Evolutionary conservation across 2,888 invertebrate genomes (phyloP).

Genomic region (Horisme vitalbata): DNA sequence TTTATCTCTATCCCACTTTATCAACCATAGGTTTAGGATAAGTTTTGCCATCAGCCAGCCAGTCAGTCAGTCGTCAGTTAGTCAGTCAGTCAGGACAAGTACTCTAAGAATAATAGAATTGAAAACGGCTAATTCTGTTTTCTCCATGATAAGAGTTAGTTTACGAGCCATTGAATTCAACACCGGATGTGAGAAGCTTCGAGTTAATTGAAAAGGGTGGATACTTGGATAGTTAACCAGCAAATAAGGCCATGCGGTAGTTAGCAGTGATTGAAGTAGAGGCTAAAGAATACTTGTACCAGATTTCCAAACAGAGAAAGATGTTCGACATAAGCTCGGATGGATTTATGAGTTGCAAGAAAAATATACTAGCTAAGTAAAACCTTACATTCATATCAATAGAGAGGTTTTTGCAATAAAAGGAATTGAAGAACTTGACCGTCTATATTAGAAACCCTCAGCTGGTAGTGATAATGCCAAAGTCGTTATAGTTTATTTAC

Average conservation of each 20-base stretch:
- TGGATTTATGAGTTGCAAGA: constrained; percentile 15
- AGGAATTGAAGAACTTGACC: constrained; percentile 5
- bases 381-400: background rate
- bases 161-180: constrained; percentile 20
- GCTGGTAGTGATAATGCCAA: constrained; percentile 9
- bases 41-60: too few species aligned
- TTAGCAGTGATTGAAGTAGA: constrained; percentile 38
- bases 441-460: constrained; percentile 9
- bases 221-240: constrained; percentile 23
- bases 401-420: constrained; percentile 9
- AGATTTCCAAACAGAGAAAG: constrained; percentile 14
- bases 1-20: too few species aligned
- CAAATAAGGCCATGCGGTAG: constrained; percentile 32
- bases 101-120: constrained; percentile 9
- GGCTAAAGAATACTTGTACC: constrained; percentile 2
- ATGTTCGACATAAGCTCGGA: constrained; percentile 9
- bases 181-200: constrained; percentile 14
- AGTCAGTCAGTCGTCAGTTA: too few species aligned
- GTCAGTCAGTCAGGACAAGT: constrained; percentile 2
- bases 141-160: constrained; percentile 16
- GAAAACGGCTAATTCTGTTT: constrained; percentile 13
- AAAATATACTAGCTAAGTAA: constrained; percentile 1
- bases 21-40: too few species aligned
- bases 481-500: constrained; percentile 9
- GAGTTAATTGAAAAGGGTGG: constrained; percentile 41